Evolutionary conservation across 1,140 invertebrate species (phyloP).

Genomic region (Papilio polytes): DNA sequence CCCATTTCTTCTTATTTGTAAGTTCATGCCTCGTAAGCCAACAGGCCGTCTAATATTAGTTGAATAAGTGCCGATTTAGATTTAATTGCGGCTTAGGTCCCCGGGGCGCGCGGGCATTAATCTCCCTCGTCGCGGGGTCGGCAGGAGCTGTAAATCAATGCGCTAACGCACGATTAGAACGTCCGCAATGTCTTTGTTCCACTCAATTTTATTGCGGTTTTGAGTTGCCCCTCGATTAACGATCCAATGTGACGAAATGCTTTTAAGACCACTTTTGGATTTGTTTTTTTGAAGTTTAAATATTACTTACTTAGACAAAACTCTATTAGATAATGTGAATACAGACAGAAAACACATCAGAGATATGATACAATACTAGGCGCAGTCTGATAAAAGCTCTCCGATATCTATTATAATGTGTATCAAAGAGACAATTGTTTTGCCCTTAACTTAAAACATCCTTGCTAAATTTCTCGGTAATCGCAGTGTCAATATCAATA

Average conservation of each 20-base stretch:
- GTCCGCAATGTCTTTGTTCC: slow-evolving; percentile 33
- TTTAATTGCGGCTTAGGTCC: slow-evolving; percentile 34
- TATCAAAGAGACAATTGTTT: not conserved
- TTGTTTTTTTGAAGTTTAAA: not conserved
- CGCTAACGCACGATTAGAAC: slow-evolving; percentile 22
- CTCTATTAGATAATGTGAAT: not conserved
- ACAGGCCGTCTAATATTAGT: slow-evolving; percentile 19
- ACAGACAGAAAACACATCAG: not conserved
- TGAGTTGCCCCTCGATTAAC: slow-evolving; percentile 24
- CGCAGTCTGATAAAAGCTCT: not conserved
- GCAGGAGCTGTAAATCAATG: slow-evolving; percentile 27
- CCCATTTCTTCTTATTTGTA: not conserved
- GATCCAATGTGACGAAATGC: slow-evolving; percentile 17
- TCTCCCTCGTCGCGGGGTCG: slow-evolving; percentile 24
- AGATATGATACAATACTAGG: not conserved
- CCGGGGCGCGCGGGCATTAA: slow-evolving; percentile 24
- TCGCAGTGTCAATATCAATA: slow-evolving; percentile 3
- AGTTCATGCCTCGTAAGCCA: not conserved
- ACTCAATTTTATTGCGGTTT: slow-evolving; percentile 27
- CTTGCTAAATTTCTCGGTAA: not conserved
- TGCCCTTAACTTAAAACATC: not conserved
- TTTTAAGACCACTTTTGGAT: not conserved
- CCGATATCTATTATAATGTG: not conserved
- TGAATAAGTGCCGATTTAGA: slow-evolving; percentile 31
- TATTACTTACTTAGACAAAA: not conserved